Conservation (phyloP, 2,113 vertebrate genomes). For the Tetraodon nigroviridis region DNA sequence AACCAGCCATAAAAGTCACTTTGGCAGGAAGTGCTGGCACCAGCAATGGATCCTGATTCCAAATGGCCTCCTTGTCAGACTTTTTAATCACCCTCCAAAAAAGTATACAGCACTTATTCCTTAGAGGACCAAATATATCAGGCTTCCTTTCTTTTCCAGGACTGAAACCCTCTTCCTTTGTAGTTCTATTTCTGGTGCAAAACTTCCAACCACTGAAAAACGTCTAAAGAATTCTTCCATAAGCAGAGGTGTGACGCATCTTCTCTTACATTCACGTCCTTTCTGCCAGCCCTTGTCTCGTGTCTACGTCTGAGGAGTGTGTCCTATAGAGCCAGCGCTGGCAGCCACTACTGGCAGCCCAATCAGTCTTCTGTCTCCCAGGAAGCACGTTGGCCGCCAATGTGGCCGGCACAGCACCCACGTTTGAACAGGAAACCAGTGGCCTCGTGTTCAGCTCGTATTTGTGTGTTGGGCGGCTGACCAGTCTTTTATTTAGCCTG, state of each 20-base stretch:
- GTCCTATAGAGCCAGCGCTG: conserved; percentile 29
- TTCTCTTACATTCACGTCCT: conserved; percentile 13
- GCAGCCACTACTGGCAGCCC: conserved; percentile 36
- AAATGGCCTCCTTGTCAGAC: conserved; percentile 31
- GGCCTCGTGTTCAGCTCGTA: conserved; percentile 16
- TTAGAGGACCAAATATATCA: conserved; percentile 38
- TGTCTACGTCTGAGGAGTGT: conserved; percentile 17
- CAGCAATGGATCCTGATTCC: conserved; percentile 20
- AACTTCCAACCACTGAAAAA: conserved; percentile 3
- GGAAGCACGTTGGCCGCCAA: conserved; percentile 35
- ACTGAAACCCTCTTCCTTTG: too few species aligned
- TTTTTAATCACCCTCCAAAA: conserved; percentile 14
- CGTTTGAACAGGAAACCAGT: conserved; percentile 35
- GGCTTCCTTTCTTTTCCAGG: conserved; percentile 15
- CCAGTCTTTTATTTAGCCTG: conserved; percentile 26
- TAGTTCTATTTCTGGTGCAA: conserved; percentile 1
- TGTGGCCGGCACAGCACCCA: conserved; percentile 35
- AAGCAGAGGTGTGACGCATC: not conserved
- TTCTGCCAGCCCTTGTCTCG: conserved; percentile 27
- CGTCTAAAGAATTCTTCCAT: not conserved
- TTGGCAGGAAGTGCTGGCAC: conserved; percentile 47
- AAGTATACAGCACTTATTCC: conserved; percentile 31
- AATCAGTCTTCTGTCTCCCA: conserved; percentile 40
- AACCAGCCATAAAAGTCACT: conserved; percentile 34
- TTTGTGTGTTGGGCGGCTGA: conserved; percentile 29